Conservation (phyloP, 2,797 vertebrate genomes). For the Acanthornis magna region DNA sequence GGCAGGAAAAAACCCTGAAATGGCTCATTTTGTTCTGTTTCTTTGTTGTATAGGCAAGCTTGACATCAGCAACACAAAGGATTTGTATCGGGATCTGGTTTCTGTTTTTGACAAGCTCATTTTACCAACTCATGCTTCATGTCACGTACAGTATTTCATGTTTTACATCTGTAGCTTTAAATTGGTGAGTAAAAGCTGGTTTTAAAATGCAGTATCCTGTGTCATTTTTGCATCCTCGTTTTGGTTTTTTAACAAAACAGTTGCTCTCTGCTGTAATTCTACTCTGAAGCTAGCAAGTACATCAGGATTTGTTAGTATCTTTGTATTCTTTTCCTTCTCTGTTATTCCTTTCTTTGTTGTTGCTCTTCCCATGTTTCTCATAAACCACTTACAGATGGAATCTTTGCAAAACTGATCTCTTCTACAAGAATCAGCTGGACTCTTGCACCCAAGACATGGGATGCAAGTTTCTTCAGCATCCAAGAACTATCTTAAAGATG, state of each 20-base stretch:
- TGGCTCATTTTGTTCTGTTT: neutral
- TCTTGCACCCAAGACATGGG: neutral
- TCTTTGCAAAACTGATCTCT: neutral
- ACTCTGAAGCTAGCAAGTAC: neutral
- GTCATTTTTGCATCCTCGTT: neutral
- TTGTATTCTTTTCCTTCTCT: neutral
- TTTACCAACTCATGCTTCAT: constrained; percentile 91
- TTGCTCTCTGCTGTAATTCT: neutral
- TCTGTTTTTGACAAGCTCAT: constrained; percentile 91
- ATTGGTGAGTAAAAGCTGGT: constrained; percentile 81
- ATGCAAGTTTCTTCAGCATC: neutral
- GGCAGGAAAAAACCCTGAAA: rapidly evolving
- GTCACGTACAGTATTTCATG: constrained; percentile 89
- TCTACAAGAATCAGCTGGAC: neutral
- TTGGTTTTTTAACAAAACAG: neutral
- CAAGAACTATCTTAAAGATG: neutral
- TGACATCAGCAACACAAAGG: constrained; percentile 82
- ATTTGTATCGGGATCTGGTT: constrained; percentile 87
- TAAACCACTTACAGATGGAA: neutral
- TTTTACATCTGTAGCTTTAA: constrained; percentile 97
- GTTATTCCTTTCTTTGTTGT: neutral
- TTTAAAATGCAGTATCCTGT: neutral
- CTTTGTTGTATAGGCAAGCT: constrained; percentile 76
- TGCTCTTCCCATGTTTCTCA: neutral
- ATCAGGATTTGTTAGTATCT: neutral